Evolutionary conservation across 1,140 invertebrate species (phyloP).

Genomic region (Mercenaria mercenaria): DNA sequence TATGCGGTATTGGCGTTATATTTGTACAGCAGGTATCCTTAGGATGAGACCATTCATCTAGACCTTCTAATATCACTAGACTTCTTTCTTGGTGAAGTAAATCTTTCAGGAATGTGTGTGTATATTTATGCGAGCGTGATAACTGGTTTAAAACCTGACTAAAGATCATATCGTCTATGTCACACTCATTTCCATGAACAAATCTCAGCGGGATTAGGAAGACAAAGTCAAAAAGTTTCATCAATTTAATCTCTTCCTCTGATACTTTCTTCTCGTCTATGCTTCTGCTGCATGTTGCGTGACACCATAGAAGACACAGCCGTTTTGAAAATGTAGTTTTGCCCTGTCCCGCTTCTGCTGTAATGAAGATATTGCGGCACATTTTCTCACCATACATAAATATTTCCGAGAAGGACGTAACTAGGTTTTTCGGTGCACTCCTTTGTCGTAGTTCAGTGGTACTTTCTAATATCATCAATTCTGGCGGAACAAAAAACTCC

Average conservation of each 20-base stretch:
- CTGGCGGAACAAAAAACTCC: not conserved
- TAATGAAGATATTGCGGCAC: not conserved
- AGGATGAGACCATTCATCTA: conserved; percentile 19
- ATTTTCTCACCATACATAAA: not conserved
- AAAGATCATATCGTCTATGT: not conserved
- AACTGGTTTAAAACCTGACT: not conserved
- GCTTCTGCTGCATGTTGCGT: not conserved
- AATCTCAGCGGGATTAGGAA: not conserved
- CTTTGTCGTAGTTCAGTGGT: too few species aligned
- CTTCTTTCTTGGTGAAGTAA: not conserved
- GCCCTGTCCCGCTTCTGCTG: not conserved
- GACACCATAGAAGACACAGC: not conserved
- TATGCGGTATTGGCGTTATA: not conserved
- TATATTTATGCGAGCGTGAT: not conserved
- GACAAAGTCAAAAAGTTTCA: not conserved
- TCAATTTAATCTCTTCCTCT: not conserved
- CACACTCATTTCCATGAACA: not conserved
- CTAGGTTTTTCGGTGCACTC: not conserved
- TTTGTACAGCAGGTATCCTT: not conserved
- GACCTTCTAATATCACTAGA: not conserved
- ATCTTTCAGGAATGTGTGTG: not conserved
- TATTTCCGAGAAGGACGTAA: not conserved
- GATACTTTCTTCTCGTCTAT: not conserved
- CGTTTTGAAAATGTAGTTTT: conserved; percentile 13
- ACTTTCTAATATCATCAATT: not conserved